phyloP scores from a whole-genome alignment of 2,797 vertebrate genomes.

The Sebastes goodei region DNA sequence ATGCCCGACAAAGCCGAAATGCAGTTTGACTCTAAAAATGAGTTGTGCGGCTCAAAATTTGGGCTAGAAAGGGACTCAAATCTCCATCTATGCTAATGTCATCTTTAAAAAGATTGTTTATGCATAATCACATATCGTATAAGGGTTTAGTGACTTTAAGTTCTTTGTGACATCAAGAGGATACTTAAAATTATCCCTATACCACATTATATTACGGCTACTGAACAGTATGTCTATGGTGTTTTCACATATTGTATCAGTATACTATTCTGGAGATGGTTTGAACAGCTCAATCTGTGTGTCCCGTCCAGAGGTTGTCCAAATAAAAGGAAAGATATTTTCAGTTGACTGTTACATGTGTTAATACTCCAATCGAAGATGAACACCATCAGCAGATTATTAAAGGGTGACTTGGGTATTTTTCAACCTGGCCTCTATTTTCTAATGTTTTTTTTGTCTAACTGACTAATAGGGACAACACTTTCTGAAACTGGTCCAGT shows the following conservation, averaged over 20 bases:
- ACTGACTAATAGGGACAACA: no score
- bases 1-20: no score
- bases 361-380: neutral
- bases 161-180: neutral
- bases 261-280: neutral
- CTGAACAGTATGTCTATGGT: neutral
- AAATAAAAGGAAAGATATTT: neutral
- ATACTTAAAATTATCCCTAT: neutral
- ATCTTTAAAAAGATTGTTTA: neutral
- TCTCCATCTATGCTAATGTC: neutral
- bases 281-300: neutral
- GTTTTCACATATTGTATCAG: neutral
- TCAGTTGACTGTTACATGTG: neutral
- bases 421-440: neutral
- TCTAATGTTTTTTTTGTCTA: no score
- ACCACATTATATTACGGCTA: neutral
- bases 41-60: no score
- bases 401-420: neutral
- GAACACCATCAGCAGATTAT: slow-evolving; percentile 2
- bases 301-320: neutral
- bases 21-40: no score
- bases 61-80: no score
- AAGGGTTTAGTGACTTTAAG: neutral
- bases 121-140: neutral
- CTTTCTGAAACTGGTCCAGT: no score